A percentile compares a stretch with the other conserved stretches of the same genome.
Conservation (phyloP, 2,797 vertebrate genomes). For the Phylloscopus collybita region DNA sequence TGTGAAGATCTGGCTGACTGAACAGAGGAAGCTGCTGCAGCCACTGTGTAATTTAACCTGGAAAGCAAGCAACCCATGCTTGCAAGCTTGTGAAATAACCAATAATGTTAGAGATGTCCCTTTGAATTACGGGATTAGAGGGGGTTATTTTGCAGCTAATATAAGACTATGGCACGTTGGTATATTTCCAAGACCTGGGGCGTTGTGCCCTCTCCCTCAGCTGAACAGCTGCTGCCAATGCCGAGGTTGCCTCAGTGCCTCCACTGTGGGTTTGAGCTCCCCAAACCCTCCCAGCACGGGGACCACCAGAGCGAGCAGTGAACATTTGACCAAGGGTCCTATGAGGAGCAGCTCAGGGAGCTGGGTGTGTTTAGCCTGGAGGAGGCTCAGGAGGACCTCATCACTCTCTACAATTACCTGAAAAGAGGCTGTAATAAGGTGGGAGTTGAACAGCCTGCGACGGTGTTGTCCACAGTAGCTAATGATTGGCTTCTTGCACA, state of each 20-base stretch:
- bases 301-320: accelerated
- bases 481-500: background rate
- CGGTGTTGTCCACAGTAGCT: too few relatives aligned
- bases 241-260: background rate
- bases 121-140: background rate
- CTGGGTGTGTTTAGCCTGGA: background rate
- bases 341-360: accelerated
- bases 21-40: background rate
- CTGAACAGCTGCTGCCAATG: background rate
- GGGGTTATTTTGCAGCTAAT: background rate
- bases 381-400: background rate
- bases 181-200: background rate
- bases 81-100: background rate
- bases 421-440: background rate
- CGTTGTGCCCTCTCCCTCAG: background rate
- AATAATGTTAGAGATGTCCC: background rate
- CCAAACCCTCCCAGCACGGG: background rate
- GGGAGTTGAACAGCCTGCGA: background rate
- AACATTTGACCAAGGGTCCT: background rate
- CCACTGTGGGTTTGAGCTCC: background rate
- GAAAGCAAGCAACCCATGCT: background rate
- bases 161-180: accelerated
- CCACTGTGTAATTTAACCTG: background rate
- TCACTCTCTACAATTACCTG: background rate
- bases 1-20: background rate